Evolutionary conservation across 1,140 invertebrate species (phyloP).

Genomic region (Fopius arisanus): DNA sequence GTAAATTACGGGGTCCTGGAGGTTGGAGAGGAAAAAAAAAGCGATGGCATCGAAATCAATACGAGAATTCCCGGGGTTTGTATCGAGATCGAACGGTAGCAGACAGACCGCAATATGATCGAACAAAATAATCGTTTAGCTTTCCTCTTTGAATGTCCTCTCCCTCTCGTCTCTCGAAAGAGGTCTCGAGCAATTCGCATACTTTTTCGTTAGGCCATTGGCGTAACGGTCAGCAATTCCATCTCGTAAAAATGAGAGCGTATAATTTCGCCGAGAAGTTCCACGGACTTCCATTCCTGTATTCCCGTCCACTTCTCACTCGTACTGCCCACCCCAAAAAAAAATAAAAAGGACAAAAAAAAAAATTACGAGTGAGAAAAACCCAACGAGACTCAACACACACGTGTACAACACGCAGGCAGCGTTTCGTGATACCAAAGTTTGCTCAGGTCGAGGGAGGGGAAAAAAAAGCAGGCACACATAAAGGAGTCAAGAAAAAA

Average conservation of each 20-base stretch:
- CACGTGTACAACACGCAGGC: neutral
- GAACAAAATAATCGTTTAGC: slow-evolving; percentile 23
- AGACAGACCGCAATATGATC: neutral
- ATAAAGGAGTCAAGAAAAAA: neutral
- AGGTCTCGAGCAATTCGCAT: slow-evolving; percentile 13
- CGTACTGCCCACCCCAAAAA: neutral
- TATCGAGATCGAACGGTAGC: slow-evolving; percentile 17
- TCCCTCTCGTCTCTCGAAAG: slow-evolving; percentile 33
- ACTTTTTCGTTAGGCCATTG: slow-evolving; percentile 28
- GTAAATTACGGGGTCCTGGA: neutral
- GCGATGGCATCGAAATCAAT: neutral
- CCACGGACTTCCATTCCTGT: neutral
- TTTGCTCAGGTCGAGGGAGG: neutral
- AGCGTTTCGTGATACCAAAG: neutral
- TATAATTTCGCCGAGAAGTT: slow-evolving; percentile 34
- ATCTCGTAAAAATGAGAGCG: slow-evolving; percentile 38
- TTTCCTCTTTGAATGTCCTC: slow-evolving; percentile 20
- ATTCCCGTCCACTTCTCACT: neutral
- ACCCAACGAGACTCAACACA: neutral
- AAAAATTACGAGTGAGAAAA: neutral
- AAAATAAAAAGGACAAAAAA: neutral
- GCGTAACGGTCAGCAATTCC: slow-evolving; percentile 36
- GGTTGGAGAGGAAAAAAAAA: neutral
- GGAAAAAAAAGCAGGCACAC: neutral
- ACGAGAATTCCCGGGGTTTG: neutral